Base-by-base conservation (phyloP, 35 echinoderm and acorn worm species). In the Apostichopus californicus region DNA sequence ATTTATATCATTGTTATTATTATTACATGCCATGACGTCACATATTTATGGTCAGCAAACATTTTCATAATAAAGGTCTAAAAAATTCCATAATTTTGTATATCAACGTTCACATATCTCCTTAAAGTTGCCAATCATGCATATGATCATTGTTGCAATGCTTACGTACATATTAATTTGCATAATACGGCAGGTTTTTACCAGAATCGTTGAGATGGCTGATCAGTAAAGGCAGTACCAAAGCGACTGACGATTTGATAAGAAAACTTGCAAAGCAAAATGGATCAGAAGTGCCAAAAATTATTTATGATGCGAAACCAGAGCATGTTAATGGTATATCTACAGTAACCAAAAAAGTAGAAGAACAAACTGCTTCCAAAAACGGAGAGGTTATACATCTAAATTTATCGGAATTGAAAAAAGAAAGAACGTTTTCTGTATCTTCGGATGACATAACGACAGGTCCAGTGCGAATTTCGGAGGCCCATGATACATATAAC, bases 161-260 rank as follows among this genome's bases (percentile, higher is more conserved):
- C 58, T 60, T 9, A 60, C 58, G 11, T 60, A 9, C 58, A 7
- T 12, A 60, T 60, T 60, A 0, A 60, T 60, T 81, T 34, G 26
- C 53, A 46, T 81, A 11, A 79, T 85, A 22, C 6, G 5, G 9
- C 15, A 89, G 86, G 86, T 89, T 89, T 26, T 26, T 89, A 89
- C 86, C 86, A 26, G 86, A 89, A 52, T 89, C 86, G 18, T 63
- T 89, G 15, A 73, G 86, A 17, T 89, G 86, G 86, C 86, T 89
- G 5, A 57, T 53, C 57, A 89, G 86, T 53, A 89, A 28, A 17
- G 46, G 64, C 8, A 89, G 72, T 73, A 26, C 54, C 3, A 55
- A 89, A 15, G 86, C 70, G 24, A 63, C 25, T 46, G n/a, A 89
- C 21, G 18, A 5, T 15, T 63, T 89, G 15, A 89, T 89, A 14